Base-by-base conservation (phyloP, 2,888 invertebrate species). In the Acleris laterana region DNA sequence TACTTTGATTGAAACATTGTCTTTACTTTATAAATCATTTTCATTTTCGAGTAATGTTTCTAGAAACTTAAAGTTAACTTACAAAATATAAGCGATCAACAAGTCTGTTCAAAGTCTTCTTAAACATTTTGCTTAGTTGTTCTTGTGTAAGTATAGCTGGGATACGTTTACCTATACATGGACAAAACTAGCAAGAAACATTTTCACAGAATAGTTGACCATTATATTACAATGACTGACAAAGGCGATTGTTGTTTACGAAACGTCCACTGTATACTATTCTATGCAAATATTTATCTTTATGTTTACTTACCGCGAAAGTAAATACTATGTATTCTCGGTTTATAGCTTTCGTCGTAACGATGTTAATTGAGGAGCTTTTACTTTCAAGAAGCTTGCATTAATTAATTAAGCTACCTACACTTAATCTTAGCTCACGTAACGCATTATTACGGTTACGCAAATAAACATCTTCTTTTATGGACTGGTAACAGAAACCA, bases 301-400 rank as follows among this genome's bases (percentile, higher is more conserved):
- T 42, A 20, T 52, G 42, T 56, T 42, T 20, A 16, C 42, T 38
- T 9, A 38, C 38, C 38, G 38, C 38, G 38, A 13, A 38, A 38
- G 38, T 38, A 13, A 38, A 38, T 46, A 17, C 46, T n/a, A 46
- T n/a, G 22, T 42, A 42, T 42, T 42, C 55, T 20, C 57, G 44
- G 57, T 42, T 49, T 59, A 48, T n/a, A 38, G 49, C 59, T 59
- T 49, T 65, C n/a, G 38, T 50, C 50, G 42, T 55, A 19, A 11
- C 19, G n/a, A 42, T 56, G 60, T 17, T 65, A 61, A 65, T 65
- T 53, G 42, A 64, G 50, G 57, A 63, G 56, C 60, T 65, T 65
- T 65, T 56, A 65, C 65, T 65, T 61, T 65, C 60, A 61, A 51
- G 65, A 56, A 44, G 65, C 55, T 44, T 42, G 25, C 60, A 55